These are phyloP conservation scores for Salvelinus alpinus DNA, from an alignment of 2,113 vertebrate genomes.

Conservation along the genomic window DNA sequence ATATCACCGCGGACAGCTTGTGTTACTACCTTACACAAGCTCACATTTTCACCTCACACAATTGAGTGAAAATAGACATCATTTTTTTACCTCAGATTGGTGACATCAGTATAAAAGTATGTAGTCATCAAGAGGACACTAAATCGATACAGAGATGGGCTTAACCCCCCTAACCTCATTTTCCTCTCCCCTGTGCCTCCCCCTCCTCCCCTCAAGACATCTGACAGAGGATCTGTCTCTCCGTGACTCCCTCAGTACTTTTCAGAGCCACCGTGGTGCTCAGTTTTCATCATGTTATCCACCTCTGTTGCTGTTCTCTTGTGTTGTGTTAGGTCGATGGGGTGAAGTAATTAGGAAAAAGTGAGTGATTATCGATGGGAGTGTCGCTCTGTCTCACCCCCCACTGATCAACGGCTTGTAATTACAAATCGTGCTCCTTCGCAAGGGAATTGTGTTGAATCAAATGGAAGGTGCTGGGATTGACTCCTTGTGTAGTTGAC, in stretches of 20 bases:
- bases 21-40: background rate
- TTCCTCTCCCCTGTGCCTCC: background rate
- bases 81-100: too few relatives aligned
- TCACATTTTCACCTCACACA: too few relatives aligned
- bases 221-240: background rate
- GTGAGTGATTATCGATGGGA: background rate
- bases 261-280: background rate
- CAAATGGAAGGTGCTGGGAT: background rate
- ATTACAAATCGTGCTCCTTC: background rate
- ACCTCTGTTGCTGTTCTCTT: background rate
- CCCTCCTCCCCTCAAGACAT: background rate
- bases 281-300: background rate
- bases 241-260: background rate
- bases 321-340: too few relatives aligned
- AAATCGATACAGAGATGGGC: background rate
- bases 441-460: background rate
- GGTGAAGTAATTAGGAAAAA: slow-evolving; percentile 1
- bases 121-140: too few relatives aligned
- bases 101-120: too few relatives aligned
- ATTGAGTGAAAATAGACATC: too few relatives aligned
- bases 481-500: too few relatives aligned
- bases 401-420: background rate
- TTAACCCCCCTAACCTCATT: background rate
- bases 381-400: background rate
- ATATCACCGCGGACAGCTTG: background rate